phyloP scores from a whole-genome alignment of 2,113 vertebrate species.

The Fulmarus glacialis region DNA sequence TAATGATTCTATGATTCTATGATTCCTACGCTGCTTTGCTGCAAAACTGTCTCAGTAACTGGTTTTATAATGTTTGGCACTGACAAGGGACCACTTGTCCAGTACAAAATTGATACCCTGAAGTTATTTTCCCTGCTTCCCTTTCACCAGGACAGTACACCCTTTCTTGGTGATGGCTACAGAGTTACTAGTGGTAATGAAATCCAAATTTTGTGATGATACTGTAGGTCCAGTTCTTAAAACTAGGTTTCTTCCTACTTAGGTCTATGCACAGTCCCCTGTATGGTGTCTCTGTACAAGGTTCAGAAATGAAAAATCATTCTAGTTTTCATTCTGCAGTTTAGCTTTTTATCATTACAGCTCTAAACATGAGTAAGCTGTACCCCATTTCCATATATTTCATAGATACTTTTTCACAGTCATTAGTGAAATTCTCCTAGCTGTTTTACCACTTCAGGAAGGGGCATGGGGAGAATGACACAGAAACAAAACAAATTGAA shows the following conservation, averaged over 20 bases:
- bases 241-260: not conserved
- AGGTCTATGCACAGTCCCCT: not conserved
- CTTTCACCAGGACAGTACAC: rapidly evolving
- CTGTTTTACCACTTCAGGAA: not conserved
- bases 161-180: not conserved
- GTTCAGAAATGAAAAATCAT: not conserved
- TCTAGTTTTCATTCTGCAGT: not conserved
- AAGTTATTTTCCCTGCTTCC: not conserved
- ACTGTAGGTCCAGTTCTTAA: not conserved
- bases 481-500: not conserved
- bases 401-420: not conserved
- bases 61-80: not conserved
- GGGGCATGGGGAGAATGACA: not conserved
- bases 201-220: not conserved
- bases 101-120: not conserved
- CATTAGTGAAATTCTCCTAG: not conserved
- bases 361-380: not conserved
- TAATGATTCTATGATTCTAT: too few species aligned
- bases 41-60: not conserved
- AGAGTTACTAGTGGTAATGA: not conserved
- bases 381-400: not conserved
- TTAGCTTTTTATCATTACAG: not conserved
- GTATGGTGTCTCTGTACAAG: not conserved
- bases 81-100: not conserved
- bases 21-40: not conserved